These are phyloP conservation scores for Amphiprion clarkii DNA, from an alignment of 2,797 vertebrate genomes.

Conservation along the genomic window DNA sequence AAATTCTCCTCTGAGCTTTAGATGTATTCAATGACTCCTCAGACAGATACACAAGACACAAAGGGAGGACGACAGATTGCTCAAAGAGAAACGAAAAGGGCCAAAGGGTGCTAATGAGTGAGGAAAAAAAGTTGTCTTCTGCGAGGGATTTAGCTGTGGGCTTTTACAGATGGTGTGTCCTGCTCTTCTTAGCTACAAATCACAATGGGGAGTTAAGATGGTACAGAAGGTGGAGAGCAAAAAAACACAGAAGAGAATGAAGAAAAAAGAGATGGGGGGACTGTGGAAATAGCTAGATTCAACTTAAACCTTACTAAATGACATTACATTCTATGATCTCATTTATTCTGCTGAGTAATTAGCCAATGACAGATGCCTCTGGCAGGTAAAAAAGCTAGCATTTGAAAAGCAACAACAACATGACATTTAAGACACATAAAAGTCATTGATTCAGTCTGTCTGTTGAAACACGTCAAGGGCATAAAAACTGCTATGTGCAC, in stretches of 20 bases:
- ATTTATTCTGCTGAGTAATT: slow-evolving; percentile 82
- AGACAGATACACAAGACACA: slow-evolving; percentile 28
- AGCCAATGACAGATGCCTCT: slow-evolving; percentile 77
- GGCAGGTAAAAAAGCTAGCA: slow-evolving; percentile 45
- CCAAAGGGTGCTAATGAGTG: slow-evolving; percentile 35
- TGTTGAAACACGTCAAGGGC: slow-evolving; percentile 50
- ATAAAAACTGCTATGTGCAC: slow-evolving; percentile 48
- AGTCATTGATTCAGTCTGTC: slow-evolving; percentile 58
- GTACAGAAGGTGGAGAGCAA: slow-evolving; percentile 2
- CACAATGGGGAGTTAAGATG: slow-evolving; percentile 32
- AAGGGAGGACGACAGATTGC: slow-evolving; percentile 14
- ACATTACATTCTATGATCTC: slow-evolving; percentile 40
- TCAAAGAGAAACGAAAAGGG: slow-evolving; percentile 34
- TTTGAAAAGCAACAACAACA: slow-evolving; percentile 45
- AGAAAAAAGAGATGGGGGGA: slow-evolving; percentile 23
- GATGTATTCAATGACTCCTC: slow-evolving; percentile 37
- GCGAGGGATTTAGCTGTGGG: slow-evolving; percentile 59
- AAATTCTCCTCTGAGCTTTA: slow-evolving; percentile 60
- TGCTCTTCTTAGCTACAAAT: slow-evolving; percentile 36
- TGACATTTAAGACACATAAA: slow-evolving; percentile 57
- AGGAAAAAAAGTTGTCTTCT: slow-evolving; percentile 65
- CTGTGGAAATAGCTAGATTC: slow-evolving; percentile 36
- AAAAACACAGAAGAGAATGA: slow-evolving; percentile 13
- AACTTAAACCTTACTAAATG: slow-evolving; percentile 26
- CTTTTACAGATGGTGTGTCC: slow-evolving; percentile 41